Evolutionary conservation across 2,113 vertebrate genomes (phyloP), one percentile per base, ranked within the genome.

Genomic region (Malaclemys terrapin): DNA sequence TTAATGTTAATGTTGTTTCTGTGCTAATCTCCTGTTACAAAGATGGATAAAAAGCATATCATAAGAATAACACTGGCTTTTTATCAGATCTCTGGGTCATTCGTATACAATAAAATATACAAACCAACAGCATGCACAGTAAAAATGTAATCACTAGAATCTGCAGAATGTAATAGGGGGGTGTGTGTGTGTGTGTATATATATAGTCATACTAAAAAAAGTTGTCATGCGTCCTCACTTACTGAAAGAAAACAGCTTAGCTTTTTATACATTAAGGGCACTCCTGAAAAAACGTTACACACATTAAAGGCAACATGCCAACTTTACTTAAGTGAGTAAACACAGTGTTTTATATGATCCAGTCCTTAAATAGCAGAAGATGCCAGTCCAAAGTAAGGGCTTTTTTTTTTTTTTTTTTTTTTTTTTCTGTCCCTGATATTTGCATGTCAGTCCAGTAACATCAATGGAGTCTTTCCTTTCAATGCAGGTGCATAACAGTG

Each of bases 171-270:
- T 13, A 5, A 1, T n/a, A 72, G 19, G 9, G 4, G 42, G 4
- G 42, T 42, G 42, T 42, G 42, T 42, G 42, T 42, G 38, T 42
- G 38, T 42, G 38, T 42, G 38, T 38, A 5, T 38, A 38, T 72
- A 72, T 10, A 38, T n/a, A 4, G 8, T 54, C 11, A 62, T 62
- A 75, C 52, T 82, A 50, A 42, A 1, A n/a, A 2, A 57, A 84
- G 35, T 5, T 45, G 1, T 0, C 1, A 83, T 6, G 13, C 49
- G 54, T 84, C 19, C 1, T 59, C 0, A 9, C 12, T 31, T 25
- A 54, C 83, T 85, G 53, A 31, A 42, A 47, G 49, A 38, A 12
- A 11, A 14, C 42, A 17, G 6, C 20, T 38, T 52, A 10, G 5
- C 22, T 78, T 80, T 57, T 31, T 75, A 24, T 76, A 82, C 62